phyloP scores from a whole-genome alignment of 2,797 vertebrate genomes.

The Typhlichthys eigenmanni region DNA sequence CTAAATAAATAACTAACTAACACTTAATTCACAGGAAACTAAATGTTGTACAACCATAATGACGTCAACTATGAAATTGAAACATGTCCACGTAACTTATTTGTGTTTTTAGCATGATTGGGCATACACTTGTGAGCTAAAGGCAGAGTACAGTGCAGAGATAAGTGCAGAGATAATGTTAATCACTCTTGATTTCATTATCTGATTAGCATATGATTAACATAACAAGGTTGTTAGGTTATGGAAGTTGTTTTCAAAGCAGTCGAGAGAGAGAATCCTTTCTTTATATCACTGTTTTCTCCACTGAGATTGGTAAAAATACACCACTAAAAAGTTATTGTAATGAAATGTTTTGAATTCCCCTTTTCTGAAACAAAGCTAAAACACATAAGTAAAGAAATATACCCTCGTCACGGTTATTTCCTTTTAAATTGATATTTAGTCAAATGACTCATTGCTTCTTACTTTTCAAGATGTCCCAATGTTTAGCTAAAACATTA shows the following conservation, averaged over 20 bases:
- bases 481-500: too few species aligned
- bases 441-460: too few species aligned
- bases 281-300: constrained; percentile 45
- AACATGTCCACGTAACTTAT: too few species aligned
- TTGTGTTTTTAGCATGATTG: too few species aligned
- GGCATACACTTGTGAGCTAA: constrained; percentile 32
- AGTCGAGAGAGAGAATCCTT: constrained; percentile 41
- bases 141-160: constrained; percentile 8
- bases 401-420: too few species aligned
- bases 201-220: constrained; percentile 35
- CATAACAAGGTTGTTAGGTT: background rate
- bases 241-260: constrained; percentile 44
- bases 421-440: too few species aligned
- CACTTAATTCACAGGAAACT: background rate
- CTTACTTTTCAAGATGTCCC: too few species aligned
- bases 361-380: too few species aligned
- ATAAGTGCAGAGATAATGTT: constrained; percentile 26
- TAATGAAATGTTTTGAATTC: too few species aligned
- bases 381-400: too few species aligned
- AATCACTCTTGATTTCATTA: constrained; percentile 44
- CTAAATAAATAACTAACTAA: background rate
- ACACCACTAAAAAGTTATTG: too few species aligned
- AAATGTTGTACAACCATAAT: background rate
- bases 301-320: background rate
- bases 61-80: too few species aligned